These are phyloP conservation scores for Grammomys surdaster DNA, from an alignment of 2,113 vertebrate genomes.

Conservation along the genomic window DNA sequence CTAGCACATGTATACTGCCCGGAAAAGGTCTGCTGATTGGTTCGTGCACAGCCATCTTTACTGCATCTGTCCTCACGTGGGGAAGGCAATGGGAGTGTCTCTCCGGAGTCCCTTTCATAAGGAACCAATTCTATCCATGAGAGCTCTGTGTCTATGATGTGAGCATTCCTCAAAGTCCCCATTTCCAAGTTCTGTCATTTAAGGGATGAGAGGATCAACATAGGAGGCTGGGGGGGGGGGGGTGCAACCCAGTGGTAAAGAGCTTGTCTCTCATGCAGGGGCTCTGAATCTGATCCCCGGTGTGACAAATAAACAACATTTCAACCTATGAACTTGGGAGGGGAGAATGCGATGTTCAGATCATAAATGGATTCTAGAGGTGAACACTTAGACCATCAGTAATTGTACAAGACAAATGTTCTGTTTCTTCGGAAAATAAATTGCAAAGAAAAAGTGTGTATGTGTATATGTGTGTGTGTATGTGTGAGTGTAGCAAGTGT, in stretches of 20 bases:
- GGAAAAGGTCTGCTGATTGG: background rate
- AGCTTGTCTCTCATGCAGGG: background rate
- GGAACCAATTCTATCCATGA: background rate
- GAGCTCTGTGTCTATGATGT: background rate
- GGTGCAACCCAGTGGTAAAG: background rate
- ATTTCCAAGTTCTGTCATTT: background rate
- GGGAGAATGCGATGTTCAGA: background rate
- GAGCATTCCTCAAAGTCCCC: background rate
- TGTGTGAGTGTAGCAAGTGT: too few species aligned
- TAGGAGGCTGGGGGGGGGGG: background rate
- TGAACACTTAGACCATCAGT: background rate
- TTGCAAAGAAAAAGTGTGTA: background rate
- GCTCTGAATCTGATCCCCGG: background rate
- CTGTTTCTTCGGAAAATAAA: conserved; percentile 42
- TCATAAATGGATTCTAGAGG: background rate
- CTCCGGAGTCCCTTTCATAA: background rate
- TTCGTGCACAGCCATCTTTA: background rate
- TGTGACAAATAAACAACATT: background rate
- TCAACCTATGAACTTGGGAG: background rate
- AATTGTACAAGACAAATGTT: background rate
- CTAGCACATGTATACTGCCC: background rate
- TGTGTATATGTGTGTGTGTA: too few species aligned
- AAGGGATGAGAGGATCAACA: background rate
- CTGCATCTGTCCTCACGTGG: too few species aligned
- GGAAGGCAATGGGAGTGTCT: background rate